These are phyloP conservation scores for Leucophora obtusa DNA, from an alignment of 2,888 invertebrate species.

Conservation along the genomic window DNA sequence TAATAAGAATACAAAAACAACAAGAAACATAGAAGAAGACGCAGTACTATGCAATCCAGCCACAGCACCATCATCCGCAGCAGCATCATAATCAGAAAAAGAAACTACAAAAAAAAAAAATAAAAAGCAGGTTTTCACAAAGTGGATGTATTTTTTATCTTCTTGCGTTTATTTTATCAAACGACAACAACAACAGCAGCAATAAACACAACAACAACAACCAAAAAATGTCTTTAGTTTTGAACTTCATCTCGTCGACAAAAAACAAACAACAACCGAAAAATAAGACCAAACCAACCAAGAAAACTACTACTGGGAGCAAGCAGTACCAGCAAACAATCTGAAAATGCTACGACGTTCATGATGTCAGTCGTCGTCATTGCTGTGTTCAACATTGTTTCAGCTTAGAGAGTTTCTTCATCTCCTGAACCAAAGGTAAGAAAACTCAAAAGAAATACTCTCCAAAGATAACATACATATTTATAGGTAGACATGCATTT, in stretches of 20 bases:
- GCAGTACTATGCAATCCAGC: constrained; percentile 33
- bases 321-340: background rate
- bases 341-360: background rate
- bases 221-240: constrained; percentile 51
- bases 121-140: constrained; percentile 52
- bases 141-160: constrained; percentile 39
- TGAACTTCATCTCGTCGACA: constrained; percentile 43
- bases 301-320: constrained; percentile 28
- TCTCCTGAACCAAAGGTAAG: constrained; percentile 57
- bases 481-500: constrained; percentile 38
- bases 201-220: constrained; percentile 19
- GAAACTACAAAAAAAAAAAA: constrained; percentile 16
- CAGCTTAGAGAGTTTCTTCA: constrained; percentile 40
- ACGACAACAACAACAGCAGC: constrained; percentile 31
- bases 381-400: constrained; percentile 46
- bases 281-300: constrained; percentile 1
- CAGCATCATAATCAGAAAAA: constrained; percentile 41
- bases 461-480: background rate
- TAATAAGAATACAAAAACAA: constrained; percentile 41
- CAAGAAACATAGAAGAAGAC: constrained; percentile 8
- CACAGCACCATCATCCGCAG: background rate
- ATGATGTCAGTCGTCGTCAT: background rate
- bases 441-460: constrained; percentile 32
- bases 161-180: constrained; percentile 28
- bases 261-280: background rate